Base-by-base conservation (phyloP, 1,140 invertebrate genomes). In the Pteromalus puparum region DNA sequence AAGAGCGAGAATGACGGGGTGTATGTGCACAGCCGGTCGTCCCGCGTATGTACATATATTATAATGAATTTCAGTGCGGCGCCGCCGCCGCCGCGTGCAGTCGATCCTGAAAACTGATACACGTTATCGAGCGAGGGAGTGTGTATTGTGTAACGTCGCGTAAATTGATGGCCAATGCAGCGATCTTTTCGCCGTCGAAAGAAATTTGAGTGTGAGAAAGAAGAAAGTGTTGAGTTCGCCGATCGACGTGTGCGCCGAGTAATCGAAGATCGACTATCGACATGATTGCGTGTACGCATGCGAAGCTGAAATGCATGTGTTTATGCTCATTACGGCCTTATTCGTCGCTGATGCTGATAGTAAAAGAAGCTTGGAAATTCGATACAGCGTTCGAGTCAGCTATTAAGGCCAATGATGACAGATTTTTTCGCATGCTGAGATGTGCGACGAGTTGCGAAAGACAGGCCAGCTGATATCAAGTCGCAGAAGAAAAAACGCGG, bases 51-150 rank as follows among this genome's bases (percentile, higher is more conserved):
- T 34, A 34, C 30, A 53, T 46, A 53, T 38, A 28, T 76, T 67
- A 42, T 82, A 82, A 82, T 76, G 81, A 76, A 82, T 82, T 82
- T 82, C 53, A 76, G 81, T 61, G 24, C 75, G 15, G 30, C 38
- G 46, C 24, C 24, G 68, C 68, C 38, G 46, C 24, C 24, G 68
- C 68, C 21, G 53, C 15, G 1, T 12, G 67, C 78, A 42, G 24
- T 28, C 68, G 83, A 85, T 85, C 38, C 6, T 26, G 76, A 24
- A 26, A 24, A 53, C 81, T 73, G 77, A 82, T 73, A 82, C 65
- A 75, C 87, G 75, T 85, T 85, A 86, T 81, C 81, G 65, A 61
- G 38, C 21, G 28, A 70, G 9, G 67, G 65, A 68, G 24, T 26
- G 65, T 24, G 65, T 26, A 9, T 26, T 68, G 26, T 26, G 18